Percentiles rank a stretch among this genome's conserved stretches.
phyloP scores from a whole-genome alignment of 2,113 vertebrate species.

The Uropsilus gracilis region DNA sequence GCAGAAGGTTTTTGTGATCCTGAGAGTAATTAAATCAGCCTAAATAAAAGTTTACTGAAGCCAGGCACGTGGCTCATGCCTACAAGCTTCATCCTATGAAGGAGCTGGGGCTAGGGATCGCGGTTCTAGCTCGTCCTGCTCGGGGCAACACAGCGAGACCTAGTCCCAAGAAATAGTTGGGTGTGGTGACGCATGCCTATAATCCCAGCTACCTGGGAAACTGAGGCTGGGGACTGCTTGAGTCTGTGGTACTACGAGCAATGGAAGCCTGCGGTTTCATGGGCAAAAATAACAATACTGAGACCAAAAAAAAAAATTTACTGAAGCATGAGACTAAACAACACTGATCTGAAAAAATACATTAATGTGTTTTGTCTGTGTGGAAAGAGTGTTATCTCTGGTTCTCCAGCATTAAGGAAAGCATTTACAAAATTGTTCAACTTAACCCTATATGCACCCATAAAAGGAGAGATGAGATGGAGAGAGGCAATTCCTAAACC shows the following conservation, averaged over 20 bases:
- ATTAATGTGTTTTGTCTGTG: background rate
- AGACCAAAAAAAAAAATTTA: background rate
- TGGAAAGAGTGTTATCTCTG: background rate
- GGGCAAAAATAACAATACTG: too few relatives aligned
- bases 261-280: too few relatives aligned
- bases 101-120: too few relatives aligned
- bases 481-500: background rate
- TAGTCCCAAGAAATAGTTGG: too few relatives aligned
- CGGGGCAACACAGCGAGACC: too few relatives aligned
- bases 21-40: background rate
- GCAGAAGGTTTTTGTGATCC: background rate
- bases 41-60: background rate
- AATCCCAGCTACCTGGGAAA: too few relatives aligned
- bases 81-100: too few relatives aligned
- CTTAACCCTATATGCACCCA: background rate
- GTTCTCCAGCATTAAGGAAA: constrained; percentile 8
- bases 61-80: too few relatives aligned
- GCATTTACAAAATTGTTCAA: background rate
- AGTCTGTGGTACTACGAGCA: too few relatives aligned
- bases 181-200: too few relatives aligned
- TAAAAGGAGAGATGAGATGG: background rate
- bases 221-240: too few relatives aligned
- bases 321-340: background rate
- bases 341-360: background rate
- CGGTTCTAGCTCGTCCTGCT: too few relatives aligned